Base-by-base conservation (phyloP, 2,888 invertebrate species). In the Chymomyza caudatula region DNA sequence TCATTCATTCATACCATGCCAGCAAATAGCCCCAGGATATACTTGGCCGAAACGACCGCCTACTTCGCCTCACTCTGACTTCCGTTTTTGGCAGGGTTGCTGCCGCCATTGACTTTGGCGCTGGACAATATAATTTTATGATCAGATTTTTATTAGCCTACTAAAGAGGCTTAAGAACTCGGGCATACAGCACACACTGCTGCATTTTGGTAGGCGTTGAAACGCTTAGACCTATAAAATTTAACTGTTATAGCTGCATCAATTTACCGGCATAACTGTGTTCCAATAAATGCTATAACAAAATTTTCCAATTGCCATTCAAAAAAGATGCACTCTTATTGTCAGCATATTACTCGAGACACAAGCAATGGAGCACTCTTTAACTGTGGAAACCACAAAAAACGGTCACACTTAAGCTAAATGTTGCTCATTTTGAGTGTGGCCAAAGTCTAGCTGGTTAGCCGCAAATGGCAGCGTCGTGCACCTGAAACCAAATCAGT, bases 81-180 rank as follows among this genome's bases (percentile, higher is more conserved):
- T 37, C 47, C 19, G n/a, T 47, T 17, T 23, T 17, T 23, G 42
- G 25, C n/a, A 49, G 44, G 61, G 67, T 58, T 67, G 57, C 63
- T 69, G n/a, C n/a, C n/a, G n/a, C n/a, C n/a, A n/a, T 67, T 53
- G 72, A 60, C 22, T 63, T 25, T 64, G 66, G 23, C 49, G 66
- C 70, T 83, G 85, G 77, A 81, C 83, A 85, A 77, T 85, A 78
- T 86, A 81, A 76, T 85, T 87, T 86, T 80, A 87, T 80, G 85
- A 60, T 66, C 70, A 66, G 72, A 77, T 73, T 87, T 81, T 85
- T 85, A 85, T 85, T 85, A 77, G 69, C n/a, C 53, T 53, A 63
- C 68, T 84, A 70, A 79, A 71, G 80, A 71, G 71, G 63, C 71
- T 63, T 52, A 49, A 22, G 8, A 22, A 58, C 71, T 61, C 74